Percentiles rank a stretch among this genome's conserved stretches.
Evolutionary conservation across 2,797 vertebrate genomes (phyloP).

Genomic region (Euthynnus affinis): DNA sequence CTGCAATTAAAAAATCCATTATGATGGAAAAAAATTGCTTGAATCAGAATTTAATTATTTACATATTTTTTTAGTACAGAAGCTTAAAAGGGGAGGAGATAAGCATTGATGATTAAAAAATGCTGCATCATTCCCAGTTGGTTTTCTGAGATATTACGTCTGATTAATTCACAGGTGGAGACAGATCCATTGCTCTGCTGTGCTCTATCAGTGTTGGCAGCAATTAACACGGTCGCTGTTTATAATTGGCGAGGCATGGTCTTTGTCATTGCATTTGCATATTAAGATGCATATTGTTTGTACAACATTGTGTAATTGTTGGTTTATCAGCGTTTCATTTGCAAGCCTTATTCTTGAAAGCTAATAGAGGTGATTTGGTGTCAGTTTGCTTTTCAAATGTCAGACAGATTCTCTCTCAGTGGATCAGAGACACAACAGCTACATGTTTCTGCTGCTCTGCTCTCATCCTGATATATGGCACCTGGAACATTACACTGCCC

Average conservation of each 20-base stretch:
- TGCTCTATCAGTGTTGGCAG: not conserved
- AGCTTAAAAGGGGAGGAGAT: not conserved
- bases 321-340: slow-evolving; percentile 31
- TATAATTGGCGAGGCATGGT: not conserved
- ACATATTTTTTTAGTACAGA: slow-evolving; percentile 34
- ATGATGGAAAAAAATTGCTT: slow-evolving; percentile 44
- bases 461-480: slow-evolving; percentile 36
- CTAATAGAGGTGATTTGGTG: slow-evolving; percentile 22
- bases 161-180: slow-evolving; percentile 13
- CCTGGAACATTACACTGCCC: slow-evolving; percentile 26
- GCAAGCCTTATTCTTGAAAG: slow-evolving; percentile 20
- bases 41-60: slow-evolving; percentile 68
- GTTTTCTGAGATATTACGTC: not conserved
- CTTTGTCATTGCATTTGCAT: slow-evolving; percentile 12
- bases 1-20: slow-evolving; percentile 73
- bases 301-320: slow-evolving; percentile 33
- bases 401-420: slow-evolving; percentile 18
- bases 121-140: not conserved
- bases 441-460: slow-evolving; percentile 27
- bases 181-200: not conserved
- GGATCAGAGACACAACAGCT: slow-evolving; percentile 10
- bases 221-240: slow-evolving; percentile 8
- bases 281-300: slow-evolving; percentile 22
- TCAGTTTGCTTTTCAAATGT: slow-evolving; percentile 37
- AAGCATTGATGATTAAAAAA: not conserved